Conservation (phyloP, 2,888 invertebrate species). For the Diplolepis rosae region DNA sequence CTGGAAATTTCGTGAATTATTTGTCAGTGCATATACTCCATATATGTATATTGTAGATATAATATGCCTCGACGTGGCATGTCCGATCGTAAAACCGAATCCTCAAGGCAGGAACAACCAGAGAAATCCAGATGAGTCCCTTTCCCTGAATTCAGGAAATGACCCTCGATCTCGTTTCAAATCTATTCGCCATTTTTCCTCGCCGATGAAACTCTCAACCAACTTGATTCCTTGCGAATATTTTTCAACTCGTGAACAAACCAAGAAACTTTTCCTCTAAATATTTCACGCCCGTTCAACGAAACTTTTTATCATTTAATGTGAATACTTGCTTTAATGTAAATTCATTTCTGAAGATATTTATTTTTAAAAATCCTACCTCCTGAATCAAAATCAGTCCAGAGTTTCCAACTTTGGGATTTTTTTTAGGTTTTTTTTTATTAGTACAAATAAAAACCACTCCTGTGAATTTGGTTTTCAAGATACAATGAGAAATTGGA, state of each 20-base stretch:
- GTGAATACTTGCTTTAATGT: neutral
- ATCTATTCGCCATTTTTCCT: neutral
- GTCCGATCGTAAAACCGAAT: conserved; percentile 31
- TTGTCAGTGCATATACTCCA: conserved; percentile 10
- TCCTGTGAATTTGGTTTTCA: neutral
- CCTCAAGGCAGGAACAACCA: conserved; percentile 1
- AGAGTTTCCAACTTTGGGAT: too few species aligned
- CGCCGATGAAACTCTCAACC: neutral
- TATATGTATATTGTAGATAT: conserved; percentile 22
- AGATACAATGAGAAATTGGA: neutral
- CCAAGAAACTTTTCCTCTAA: neutral
- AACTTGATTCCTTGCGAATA: neutral
- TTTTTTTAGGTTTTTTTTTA: neutral
- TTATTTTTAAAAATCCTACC: neutral
- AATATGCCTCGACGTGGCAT: conserved; percentile 24
- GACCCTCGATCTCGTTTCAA: conserved; percentile 12
- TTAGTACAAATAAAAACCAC: neutral
- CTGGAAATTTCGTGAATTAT: conserved; percentile 25
- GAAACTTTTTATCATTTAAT: neutral
- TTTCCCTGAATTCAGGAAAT: conserved; percentile 6
- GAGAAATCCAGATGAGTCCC: conserved; percentile 12
- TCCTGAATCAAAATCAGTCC: neutral
- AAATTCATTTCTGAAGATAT: neutral
- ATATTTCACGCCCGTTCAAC: neutral
- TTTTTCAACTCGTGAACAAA: neutral